These are phyloP conservation scores for Rhamphomyia laevipes DNA, from an alignment of 2,888 invertebrate species.

Conservation along the genomic window DNA sequence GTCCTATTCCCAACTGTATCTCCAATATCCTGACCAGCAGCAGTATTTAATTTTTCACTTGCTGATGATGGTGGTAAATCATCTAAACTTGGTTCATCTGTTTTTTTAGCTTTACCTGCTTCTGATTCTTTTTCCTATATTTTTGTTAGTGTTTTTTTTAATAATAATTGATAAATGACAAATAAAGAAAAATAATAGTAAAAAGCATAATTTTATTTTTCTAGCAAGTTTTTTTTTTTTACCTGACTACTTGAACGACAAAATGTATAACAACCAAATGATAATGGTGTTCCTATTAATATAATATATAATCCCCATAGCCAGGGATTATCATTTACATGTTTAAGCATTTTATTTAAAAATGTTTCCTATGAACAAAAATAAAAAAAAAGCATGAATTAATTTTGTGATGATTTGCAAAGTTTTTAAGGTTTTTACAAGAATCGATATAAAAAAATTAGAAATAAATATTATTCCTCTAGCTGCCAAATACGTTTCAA, in stretches of 20 bases:
- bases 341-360: conserved; percentile 60
- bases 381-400: conserved; percentile 5
- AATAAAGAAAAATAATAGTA: conserved; percentile 1
- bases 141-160: neutral
- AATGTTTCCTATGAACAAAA: conserved; percentile 57
- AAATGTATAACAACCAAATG: conserved; percentile 69
- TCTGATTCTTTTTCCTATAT: conserved; percentile 39
- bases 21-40: conserved; percentile 3
- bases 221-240: conserved; percentile 21
- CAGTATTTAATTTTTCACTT: conserved; percentile 3
- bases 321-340: conserved; percentile 79
- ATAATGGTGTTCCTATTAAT: conserved; percentile 64
- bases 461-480: neutral
- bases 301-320: conserved; percentile 79
- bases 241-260: conserved; percentile 49
- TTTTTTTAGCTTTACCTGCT: conserved; percentile 54
- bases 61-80: conserved; percentile 15
- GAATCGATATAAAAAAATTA: neutral
- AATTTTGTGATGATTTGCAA: neutral
- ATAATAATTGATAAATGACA: too few relatives aligned
- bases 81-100: conserved; percentile 55
- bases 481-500: too few relatives aligned
- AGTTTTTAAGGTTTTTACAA: neutral
- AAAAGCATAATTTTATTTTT: conserved; percentile 1
- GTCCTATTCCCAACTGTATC: conserved; percentile 16